Base-by-base conservation (phyloP, 2,797 vertebrate species). In the Arctocebus calabarensis region DNA sequence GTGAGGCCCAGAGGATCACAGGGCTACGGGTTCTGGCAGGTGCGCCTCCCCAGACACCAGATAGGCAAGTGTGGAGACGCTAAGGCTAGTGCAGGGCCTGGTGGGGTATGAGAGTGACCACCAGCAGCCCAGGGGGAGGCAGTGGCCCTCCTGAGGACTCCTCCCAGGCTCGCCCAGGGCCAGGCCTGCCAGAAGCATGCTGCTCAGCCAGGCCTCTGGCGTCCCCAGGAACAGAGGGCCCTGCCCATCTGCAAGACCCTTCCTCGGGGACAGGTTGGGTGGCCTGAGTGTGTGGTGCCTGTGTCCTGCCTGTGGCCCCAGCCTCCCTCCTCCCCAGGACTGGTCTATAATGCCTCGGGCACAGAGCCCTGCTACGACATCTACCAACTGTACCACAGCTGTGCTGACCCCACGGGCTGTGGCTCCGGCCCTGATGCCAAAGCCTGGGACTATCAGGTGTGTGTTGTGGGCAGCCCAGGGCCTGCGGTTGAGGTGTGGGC, bases 401-500 rank as follows among this genome's bases (percentile, higher is more conserved):
- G 99, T 73, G 99, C 99, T 0, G 99, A 99, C 97, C 99, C 99
- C 59, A 99, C 99, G 0, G 99, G 99, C 93, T 99, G 99, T 0
- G 99, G 99, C 73, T 96, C 93, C 0, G 99, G 99, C 59, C 87
- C 96, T 0, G 10, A 99, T 1, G 99, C 99, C 2, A 66, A 98
- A 93, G 99, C 99, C n/a, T 99, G 99, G 99, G 99, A 99, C 98
- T 99, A 99, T 95, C 99, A 99, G 99, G 99, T 99, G 96, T 19
- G 8, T 27, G 5, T 0, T 70, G 0, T 11, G 82, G 78, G 22
- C 5, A 48, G 32, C 16, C 34, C 2, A 0, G 14, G 40, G 0
- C 48, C 8, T 4, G 5, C 2, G 3, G 74, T 27, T 2, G 13
- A 19, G 55, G 48, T 25, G 12, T 4, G 23, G 19, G 87, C 66